Percentiles rank a stretch among this genome's conserved stretches.
phyloP scores from a whole-genome alignment of 2,888 invertebrate species.

The Lycia hirtaria region DNA sequence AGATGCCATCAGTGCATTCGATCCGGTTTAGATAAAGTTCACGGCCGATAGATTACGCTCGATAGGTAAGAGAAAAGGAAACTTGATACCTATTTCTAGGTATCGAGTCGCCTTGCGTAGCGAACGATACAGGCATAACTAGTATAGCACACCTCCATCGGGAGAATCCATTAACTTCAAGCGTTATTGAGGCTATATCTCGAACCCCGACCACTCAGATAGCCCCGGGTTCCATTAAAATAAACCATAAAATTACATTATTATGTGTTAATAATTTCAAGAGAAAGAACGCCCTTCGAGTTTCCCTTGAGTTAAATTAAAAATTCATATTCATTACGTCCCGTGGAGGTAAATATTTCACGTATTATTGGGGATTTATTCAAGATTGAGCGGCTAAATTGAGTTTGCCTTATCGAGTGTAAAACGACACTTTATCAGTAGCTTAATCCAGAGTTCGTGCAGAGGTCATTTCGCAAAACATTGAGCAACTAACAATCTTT shows the following conservation, averaged over 20 bases:
- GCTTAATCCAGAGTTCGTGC: slow-evolving; percentile 55
- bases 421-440: slow-evolving; percentile 55
- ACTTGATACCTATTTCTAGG: slow-evolving; percentile 34
- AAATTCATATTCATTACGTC: slow-evolving; percentile 60
- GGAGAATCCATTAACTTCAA: slow-evolving; percentile 74
- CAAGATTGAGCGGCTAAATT: slow-evolving; percentile 53
- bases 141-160: slow-evolving; percentile 57
- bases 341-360: slow-evolving; percentile 58
- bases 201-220: slow-evolving; percentile 69
- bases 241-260: slow-evolving; percentile 83
- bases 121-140: slow-evolving; percentile 13
- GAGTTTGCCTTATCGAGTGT: slow-evolving; percentile 62
- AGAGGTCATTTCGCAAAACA: slow-evolving; percentile 51
- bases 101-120: slow-evolving; percentile 29
- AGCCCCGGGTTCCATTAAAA: slow-evolving; percentile 81
- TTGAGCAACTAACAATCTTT: slow-evolving; percentile 53
- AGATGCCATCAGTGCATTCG: slow-evolving; percentile 21
- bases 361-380: slow-evolving; percentile 54
- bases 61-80: slow-evolving; percentile 36
- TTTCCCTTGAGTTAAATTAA: slow-evolving; percentile 67
- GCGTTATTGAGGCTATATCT: slow-evolving; percentile 76
- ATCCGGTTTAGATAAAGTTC: slow-evolving; percentile 44
- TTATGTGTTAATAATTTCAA: slow-evolving; percentile 85
- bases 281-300: slow-evolving; percentile 66
- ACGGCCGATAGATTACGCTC: slow-evolving; percentile 32